Evolutionary conservation across 1,140 invertebrate species (phyloP), one percentile per base, ranked within the genome.

Genomic region (Rhagoletis zephyria): DNA sequence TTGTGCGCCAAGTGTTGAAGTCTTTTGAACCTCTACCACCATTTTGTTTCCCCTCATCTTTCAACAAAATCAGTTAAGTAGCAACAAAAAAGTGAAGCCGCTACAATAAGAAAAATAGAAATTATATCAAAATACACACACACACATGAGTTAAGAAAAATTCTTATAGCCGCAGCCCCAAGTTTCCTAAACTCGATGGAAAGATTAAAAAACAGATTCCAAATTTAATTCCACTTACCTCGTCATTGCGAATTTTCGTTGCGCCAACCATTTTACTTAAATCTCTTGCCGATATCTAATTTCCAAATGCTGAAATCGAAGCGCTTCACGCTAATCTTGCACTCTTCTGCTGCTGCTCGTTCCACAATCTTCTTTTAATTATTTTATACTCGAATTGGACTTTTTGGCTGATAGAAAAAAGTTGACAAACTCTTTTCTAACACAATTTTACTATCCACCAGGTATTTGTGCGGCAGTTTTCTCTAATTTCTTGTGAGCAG

Each of bases 181-280:
- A 30, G 30, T 30, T 30, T 30, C 30, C 30, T 30, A 30, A 30
- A 30, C 30, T 30, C 30, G 30, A 30, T 30, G 30, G 1, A 30
- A 30, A 30, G 30, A 30, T 30, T 30, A 30, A 30, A 30, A 30
- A 30, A 30, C 30, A 48, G 9, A 64, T 64, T 74, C 48, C 40
- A 14, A 67, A 67, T 77, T 30, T 56, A 59, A 10, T 12, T 81
- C 40, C 3, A 81, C 74, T 81, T 81, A 81, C 74, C 74, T 81
- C 74, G 56, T 81, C 74, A 81, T 56, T 81, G 14, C 74, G 74
- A 19, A 81, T 81, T 81, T 81, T 81, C 4, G 74, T 81, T 19
- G 74, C 74, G 16, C 74, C 74, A 12, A 81, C 74, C 74, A 81
- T 81, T 81, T 81, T n/a, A 14, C 61, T 14, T 14, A 4, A 56